Conservation (phyloP, 2,888 invertebrate species). For the Antheraea assamensis region DNA sequence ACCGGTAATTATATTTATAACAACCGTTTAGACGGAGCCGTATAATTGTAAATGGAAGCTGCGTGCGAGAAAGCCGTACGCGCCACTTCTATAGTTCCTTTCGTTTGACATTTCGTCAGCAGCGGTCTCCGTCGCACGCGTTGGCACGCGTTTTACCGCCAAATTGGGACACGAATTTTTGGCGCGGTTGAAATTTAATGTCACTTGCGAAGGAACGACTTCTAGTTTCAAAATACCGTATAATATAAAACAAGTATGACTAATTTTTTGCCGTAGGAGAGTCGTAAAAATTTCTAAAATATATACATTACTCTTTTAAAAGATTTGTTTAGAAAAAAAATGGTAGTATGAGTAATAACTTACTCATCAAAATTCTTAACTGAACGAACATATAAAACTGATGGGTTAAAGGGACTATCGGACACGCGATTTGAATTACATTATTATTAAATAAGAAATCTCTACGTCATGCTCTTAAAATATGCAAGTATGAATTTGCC, state of each 20-base stretch:
- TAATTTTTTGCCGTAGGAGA: neutral
- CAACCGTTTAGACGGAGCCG: constrained; percentile 26
- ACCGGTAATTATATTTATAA: neutral
- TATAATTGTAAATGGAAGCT: constrained; percentile 57
- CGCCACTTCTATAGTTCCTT: constrained; percentile 39
- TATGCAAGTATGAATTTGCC: neutral
- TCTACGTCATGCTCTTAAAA: neutral
- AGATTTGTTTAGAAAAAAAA: too few relatives aligned
- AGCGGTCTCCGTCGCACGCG: constrained; percentile 35
- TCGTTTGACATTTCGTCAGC: constrained; percentile 55
- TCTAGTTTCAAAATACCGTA: constrained; percentile 4
- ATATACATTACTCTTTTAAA: neutral
- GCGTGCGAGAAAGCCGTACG: constrained; percentile 52
- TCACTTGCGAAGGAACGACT: neutral
- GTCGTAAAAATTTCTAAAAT: neutral
- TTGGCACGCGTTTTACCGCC: constrained; percentile 34
- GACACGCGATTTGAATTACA: too few relatives aligned
- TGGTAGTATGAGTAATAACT: too few relatives aligned
- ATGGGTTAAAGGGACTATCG: too few relatives aligned
- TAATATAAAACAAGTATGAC: neutral
- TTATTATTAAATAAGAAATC: too few relatives aligned
- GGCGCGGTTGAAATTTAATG: constrained; percentile 11
- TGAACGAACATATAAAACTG: too few relatives aligned
- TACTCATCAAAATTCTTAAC: too few relatives aligned
- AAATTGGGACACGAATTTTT: constrained; percentile 32